Evolutionary conservation across 2,113 vertebrate genomes (phyloP).

Genomic region (Merops nubicus): DNA sequence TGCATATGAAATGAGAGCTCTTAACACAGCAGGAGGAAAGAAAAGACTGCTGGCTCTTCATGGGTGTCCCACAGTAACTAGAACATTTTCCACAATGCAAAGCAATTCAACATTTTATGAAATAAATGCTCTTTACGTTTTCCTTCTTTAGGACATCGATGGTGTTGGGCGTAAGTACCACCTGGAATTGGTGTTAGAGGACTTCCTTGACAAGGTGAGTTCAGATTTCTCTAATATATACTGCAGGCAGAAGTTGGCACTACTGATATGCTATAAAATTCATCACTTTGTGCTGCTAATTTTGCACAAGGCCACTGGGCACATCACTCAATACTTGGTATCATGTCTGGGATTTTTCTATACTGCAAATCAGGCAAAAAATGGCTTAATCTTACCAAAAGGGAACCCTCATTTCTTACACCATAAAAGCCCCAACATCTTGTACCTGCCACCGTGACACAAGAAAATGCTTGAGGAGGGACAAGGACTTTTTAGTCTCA

Average conservation of each 20-base stretch:
- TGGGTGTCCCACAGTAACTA: accelerated
- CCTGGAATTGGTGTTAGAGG: constrained; percentile 84
- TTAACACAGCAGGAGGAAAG: neutral
- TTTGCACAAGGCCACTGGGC: neutral
- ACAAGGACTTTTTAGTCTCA: neutral
- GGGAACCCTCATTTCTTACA: no score
- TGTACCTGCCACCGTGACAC: neutral
- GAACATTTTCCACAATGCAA: neutral
- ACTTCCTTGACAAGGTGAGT: constrained; percentile 83
- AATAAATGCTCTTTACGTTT: neutral
- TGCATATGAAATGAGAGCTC: neutral
- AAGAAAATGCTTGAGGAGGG: neutral
- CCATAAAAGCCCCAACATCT: neutral
- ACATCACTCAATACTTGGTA: neutral
- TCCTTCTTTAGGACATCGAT: constrained; percentile 76
- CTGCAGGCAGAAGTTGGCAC: neutral
- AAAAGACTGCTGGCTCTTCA: neutral
- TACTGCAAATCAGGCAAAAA: neutral
- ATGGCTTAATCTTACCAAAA: neutral
- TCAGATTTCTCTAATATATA: neutral
- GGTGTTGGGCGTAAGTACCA: constrained; percentile 82
- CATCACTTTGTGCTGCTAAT: accelerated
- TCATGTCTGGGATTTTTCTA: neutral
- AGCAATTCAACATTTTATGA: neutral
- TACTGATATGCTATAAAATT: neutral